These are phyloP conservation scores for Loris lydekkerianus DNA, from an alignment of 2,797 vertebrate species.

Conservation along the genomic window DNA sequence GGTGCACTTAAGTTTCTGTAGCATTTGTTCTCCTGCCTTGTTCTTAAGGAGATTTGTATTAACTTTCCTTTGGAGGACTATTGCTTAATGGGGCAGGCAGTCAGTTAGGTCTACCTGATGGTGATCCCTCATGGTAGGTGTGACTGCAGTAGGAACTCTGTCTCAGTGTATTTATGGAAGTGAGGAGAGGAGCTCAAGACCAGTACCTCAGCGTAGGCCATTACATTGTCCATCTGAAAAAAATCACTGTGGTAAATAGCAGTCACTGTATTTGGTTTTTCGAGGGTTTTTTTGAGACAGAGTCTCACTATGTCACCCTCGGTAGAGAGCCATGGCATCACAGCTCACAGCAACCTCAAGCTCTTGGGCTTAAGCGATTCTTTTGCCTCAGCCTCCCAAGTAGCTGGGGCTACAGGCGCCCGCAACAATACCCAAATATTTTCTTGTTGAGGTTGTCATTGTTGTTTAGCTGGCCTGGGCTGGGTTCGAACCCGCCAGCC, in stretches of 20 bases:
- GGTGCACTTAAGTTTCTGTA: neutral
- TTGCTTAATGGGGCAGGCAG: conserved; percentile 4
- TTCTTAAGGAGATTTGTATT: conserved; percentile 51
- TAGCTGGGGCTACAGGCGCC: no score
- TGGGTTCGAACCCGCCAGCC: no score
- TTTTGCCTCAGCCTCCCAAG: no score
- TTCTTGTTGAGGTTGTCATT: no score
- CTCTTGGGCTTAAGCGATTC: no score
- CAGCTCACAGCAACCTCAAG: no score
- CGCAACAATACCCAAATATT: no score
- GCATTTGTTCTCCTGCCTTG: neutral
- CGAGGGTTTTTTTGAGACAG: no score
- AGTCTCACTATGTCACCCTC: no score
- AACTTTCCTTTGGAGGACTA: neutral
- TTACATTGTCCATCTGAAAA: neutral
- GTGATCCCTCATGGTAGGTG: neutral
- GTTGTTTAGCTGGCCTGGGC: no score
- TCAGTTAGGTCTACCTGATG: neutral
- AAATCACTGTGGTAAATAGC: neutral
- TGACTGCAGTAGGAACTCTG: neutral
- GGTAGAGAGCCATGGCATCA: no score
- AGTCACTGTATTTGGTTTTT: neutral
- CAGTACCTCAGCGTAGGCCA: neutral
- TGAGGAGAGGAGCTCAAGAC: neutral
- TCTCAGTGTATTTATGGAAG: conserved; percentile 4